These are phyloP conservation scores for Hyperopisus bebe DNA, from an alignment of 2,113 vertebrate genomes.

Conservation along the genomic window DNA sequence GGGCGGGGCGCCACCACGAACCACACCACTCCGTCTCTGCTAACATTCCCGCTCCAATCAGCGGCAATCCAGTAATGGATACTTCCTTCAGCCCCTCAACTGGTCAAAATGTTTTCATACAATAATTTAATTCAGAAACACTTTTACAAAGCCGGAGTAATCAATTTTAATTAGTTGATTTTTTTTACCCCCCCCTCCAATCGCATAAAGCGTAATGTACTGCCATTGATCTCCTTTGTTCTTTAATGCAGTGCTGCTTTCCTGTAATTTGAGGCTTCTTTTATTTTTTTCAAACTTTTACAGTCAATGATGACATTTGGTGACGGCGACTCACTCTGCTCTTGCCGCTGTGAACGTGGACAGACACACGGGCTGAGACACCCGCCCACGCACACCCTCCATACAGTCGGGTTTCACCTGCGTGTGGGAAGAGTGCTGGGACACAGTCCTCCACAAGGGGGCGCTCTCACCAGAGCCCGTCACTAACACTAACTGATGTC, in stretches of 20 bases:
- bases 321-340: slow-evolving; percentile 50
- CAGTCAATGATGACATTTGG: slow-evolving; percentile 66
- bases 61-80: slow-evolving; percentile 76
- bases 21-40: slow-evolving; percentile 64
- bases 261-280: slow-evolving; percentile 70
- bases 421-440: not conserved
- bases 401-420: not conserved
- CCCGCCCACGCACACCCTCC: not conserved
- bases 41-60: slow-evolving; percentile 61
- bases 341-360: slow-evolving; percentile 27
- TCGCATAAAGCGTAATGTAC: slow-evolving; percentile 76
- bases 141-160: slow-evolving; percentile 77
- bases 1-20: slow-evolving; percentile 32
- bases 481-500: not conserved
- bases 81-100: slow-evolving; percentile 69
- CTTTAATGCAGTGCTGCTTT: slow-evolving; percentile 74
- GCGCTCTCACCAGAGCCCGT: not conserved
- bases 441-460: not conserved
- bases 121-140: slow-evolving; percentile 81
- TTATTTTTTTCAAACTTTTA: slow-evolving; percentile 45
- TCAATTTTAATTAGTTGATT: slow-evolving; percentile 81
- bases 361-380: not conserved
- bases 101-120: slow-evolving; percentile 79
- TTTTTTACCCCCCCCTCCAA: slow-evolving; percentile 58
- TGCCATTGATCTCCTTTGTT: slow-evolving; percentile 74